A percentile compares a stretch with the other conserved stretches of the same genome.
Conservation (phyloP, 2,888 invertebrate species). For the Dicyrtomina minuta region DNA sequence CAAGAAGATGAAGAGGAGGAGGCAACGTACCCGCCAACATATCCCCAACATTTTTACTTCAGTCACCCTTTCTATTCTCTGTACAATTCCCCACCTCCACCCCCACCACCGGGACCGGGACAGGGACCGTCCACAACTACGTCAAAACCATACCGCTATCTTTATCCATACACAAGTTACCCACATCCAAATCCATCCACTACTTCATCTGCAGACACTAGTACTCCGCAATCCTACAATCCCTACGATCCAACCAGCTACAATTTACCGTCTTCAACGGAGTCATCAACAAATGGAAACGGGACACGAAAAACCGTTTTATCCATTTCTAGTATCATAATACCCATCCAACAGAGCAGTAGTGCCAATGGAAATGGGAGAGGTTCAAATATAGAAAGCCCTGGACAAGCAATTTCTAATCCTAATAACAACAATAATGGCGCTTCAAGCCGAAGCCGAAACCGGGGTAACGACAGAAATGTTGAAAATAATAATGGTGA, state of each 20-base stretch:
- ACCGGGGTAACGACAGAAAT: background rate
- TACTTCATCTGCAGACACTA: background rate
- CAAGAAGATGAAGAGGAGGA: too few species aligned
- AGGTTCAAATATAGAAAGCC: background rate
- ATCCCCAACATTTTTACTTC: too few species aligned
- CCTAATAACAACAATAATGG: background rate
- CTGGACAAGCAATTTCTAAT: background rate
- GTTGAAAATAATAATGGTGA: conserved; percentile 1
- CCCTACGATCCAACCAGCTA: conserved; percentile 5
- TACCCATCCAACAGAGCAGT: conserved; percentile 9
- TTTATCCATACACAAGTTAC: background rate
- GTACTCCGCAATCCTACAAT: background rate
- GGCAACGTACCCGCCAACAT: too few species aligned
- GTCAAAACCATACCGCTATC: too few species aligned
- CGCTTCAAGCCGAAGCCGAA: background rate
- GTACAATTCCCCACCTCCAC: conserved; percentile 2
- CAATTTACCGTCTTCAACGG: background rate
- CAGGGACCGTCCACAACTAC: too few species aligned
- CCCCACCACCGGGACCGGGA: too few species aligned
- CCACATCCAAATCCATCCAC: too few species aligned
- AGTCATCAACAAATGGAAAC: background rate
- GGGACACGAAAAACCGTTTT: conserved; percentile 11
- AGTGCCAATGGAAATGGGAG: background rate
- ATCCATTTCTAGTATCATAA: conserved; percentile 26
- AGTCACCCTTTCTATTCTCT: too few species aligned